Base-by-base conservation (phyloP, 1,140 invertebrate genomes). In the Brachionus rubens region DNA sequence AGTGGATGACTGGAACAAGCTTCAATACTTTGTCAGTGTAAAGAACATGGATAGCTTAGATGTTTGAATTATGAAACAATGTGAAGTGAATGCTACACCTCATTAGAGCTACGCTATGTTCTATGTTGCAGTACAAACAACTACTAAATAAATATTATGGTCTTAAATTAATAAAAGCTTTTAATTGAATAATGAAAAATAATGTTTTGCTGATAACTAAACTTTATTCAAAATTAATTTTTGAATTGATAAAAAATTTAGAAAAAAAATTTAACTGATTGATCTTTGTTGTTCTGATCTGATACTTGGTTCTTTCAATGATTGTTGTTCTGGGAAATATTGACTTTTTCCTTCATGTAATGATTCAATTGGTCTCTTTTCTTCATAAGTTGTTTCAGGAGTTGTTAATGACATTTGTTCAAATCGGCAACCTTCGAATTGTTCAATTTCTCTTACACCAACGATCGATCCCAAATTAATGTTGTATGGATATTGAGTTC, bases 381-480 rank as follows among this genome's bases (percentile, higher is more conserved):
- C 7, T 14, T 65, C 36, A 12, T 24, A 65, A 43, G 33, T 65
- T 28, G 2, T 46, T 43, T 65, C 36, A 10, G 33, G 59, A 21
- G 59, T 26, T 24, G 40, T 65, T 24, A 65, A 65, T 50, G 68
- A 48, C 43, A 72, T 28, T 54, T 72, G 68, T 36, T 72, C 68
- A 50, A 72, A 72, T 12, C 43, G 14, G 33, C 28, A 48, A 12
- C 33, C 26, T 50, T 50, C 28, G 24, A 16, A 54, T 24, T 10
- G 19, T 7, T 48, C 19, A n/a, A 72, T 54, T 50, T 72, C 68
- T 50, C 30, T 72, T 12, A 36, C n/a, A 24, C 68, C 68, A 41
- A 19, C 68, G 16, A 72, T 50, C 21, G 68, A 50, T n/a, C 46
- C 30, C 33, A 72, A 33, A 16, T 72, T 48, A 21, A 54, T 48